phyloP scores from a whole-genome alignment of 2,888 invertebrate species.

The Drosophila anomalata region DNA sequence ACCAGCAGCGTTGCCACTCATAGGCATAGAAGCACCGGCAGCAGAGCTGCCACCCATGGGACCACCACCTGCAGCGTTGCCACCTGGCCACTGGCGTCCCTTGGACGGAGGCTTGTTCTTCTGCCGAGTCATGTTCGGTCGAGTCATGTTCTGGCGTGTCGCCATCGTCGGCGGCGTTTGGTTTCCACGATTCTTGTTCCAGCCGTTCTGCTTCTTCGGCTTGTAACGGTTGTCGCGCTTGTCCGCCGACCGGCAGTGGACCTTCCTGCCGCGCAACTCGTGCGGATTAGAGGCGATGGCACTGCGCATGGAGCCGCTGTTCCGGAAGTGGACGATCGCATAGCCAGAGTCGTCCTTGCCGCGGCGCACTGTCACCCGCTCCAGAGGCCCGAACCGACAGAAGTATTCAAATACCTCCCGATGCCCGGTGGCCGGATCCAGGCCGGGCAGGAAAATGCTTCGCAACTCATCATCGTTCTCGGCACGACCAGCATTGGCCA shows the following conservation, averaged over 20 bases:
- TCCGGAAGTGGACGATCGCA: slow-evolving; percentile 14
- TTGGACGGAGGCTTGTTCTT: no score
- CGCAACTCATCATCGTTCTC: background rate
- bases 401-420: slow-evolving; percentile 24
- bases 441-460: slow-evolving; percentile 9
- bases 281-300: slow-evolving; percentile 26
- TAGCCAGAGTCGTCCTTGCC: background rate
- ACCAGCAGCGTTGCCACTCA: no score
- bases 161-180: no score
- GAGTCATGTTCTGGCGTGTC: no score
- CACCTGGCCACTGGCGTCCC: no score
- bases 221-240: no score
- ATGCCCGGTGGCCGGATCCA: slow-evolving; percentile 6
- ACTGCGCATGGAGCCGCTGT: background rate
- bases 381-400: slow-evolving; percentile 13
- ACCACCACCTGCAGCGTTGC: no score
- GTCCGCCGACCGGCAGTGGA: slow-evolving; percentile 1
- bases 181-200: no score
- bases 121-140: no score
- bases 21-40: no score
- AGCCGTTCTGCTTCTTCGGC: no score
- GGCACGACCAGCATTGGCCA: background rate
- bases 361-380: slow-evolving; percentile 7
- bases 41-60: no score
- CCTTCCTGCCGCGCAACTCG: background rate